Percentiles rank a stretch among this genome's conserved stretches.
These are phyloP conservation scores for Hycleus phaleratus DNA, from an alignment of 1,140 invertebrate genomes.

Conservation along the genomic window DNA sequence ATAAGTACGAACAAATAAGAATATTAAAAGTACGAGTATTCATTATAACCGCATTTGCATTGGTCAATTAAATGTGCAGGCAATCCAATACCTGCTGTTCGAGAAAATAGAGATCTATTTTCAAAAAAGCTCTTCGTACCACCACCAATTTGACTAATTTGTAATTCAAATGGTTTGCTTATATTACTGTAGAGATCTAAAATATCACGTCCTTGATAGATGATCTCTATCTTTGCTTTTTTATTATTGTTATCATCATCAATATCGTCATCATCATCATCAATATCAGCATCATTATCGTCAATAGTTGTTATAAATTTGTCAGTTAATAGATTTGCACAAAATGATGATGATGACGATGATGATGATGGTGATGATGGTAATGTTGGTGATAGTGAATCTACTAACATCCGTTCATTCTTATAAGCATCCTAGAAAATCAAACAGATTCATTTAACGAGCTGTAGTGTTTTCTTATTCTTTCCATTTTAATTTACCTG, in stretches of 20 bases:
- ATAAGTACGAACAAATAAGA: no score
- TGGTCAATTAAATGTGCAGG: conserved; percentile 3
- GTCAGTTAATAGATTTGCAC: no score
- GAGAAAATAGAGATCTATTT: conserved; percentile 29
- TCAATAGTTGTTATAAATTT: no score
- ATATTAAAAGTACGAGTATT: not conserved
- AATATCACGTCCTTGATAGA: not conserved
- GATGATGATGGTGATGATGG: no score
- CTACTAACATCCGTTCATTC: no score
- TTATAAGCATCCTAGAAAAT: no score
- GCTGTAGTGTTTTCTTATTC: not conserved
- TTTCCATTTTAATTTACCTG: not conserved
- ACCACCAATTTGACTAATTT: not conserved
- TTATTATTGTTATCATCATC: not conserved
- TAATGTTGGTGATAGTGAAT: no score
- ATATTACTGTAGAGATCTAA: not conserved
- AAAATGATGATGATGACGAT: no score
- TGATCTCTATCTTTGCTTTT: not conserved
- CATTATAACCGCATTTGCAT: not conserved
- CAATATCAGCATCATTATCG: no score
- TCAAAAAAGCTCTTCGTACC: conserved; percentile 16
- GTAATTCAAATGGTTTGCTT: not conserved
- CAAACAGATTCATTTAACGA: no score
- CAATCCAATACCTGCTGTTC: conserved; percentile 12
- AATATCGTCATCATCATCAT: no score